Conservation (phyloP, 1,140 invertebrate genomes). For the Dermatophagoides farinae region DNA sequence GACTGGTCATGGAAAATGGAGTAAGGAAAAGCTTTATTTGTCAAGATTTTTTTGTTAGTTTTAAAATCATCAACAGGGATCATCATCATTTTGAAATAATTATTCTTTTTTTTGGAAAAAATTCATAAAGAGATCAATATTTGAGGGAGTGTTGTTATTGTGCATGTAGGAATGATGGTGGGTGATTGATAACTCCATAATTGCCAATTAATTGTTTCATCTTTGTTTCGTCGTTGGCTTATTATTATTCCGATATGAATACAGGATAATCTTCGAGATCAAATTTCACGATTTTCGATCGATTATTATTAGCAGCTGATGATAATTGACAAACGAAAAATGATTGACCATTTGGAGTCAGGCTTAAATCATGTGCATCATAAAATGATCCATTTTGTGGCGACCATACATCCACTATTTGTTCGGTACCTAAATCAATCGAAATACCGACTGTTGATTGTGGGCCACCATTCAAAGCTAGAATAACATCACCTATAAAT, state of each 20-base stretch:
- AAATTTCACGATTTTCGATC: conserved; percentile 18
- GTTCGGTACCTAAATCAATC: conserved; percentile 19
- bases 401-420: conserved; percentile 15
- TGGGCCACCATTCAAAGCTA: conserved; percentile 18
- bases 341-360: conserved; percentile 39
- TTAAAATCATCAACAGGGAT: too few relatives aligned
- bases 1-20: too few relatives aligned
- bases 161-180: background rate
- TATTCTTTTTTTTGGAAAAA: too few relatives aligned
- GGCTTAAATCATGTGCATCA: conserved; percentile 51
- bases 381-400: conserved; percentile 28
- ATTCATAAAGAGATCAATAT: too few relatives aligned
- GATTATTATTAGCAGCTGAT: conserved; percentile 21
- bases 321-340: conserved; percentile 47
- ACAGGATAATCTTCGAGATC: background rate
- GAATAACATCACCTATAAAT: conserved; percentile 18
- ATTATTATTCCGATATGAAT: background rate
- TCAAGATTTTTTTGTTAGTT: too few relatives aligned
- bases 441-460: conserved; percentile 17
- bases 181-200: background rate
- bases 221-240: background rate
- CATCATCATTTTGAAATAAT: too few relatives aligned
- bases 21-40: too few relatives aligned
- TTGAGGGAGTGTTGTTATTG: too few relatives aligned
- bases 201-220: background rate